phyloP scores from a whole-genome alignment of 2,113 vertebrate species.

The Ptychochromis oligacanthus region DNA sequence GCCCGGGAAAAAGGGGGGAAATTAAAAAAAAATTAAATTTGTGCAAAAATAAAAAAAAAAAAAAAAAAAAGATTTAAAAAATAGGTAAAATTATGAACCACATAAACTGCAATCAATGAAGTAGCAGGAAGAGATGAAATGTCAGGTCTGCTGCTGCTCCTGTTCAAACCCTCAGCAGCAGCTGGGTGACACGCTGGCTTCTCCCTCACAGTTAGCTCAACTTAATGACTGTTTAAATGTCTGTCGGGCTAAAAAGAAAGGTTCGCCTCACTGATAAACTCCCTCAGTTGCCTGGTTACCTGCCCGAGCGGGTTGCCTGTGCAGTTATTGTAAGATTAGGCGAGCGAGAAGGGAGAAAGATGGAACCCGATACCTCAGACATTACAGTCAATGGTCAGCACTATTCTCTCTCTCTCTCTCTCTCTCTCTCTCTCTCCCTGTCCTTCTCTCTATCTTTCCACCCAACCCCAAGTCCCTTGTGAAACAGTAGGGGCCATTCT shows the following conservation, averaged over 20 bases:
- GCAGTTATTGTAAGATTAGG: constrained; percentile 55
- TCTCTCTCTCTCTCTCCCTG: neutral
- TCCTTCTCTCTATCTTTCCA: constrained; percentile 31
- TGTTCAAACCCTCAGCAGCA: constrained; percentile 39
- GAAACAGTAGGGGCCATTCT: constrained; percentile 80
- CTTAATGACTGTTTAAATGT: constrained; percentile 78
- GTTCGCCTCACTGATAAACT: constrained; percentile 59
- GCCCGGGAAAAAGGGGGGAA: too few species aligned
- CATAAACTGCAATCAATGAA: constrained; percentile 11
- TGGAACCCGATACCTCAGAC: constrained; percentile 69
- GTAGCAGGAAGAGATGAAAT: constrained; percentile 46
- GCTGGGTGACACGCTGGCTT: constrained; percentile 44
- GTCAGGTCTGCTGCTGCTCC: constrained; percentile 42
- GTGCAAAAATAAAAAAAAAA: too few species aligned
- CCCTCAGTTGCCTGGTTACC: constrained; percentile 79
- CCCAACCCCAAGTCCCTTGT: constrained; percentile 43
- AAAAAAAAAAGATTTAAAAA: neutral
- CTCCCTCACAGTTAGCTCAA: constrained; percentile 50
- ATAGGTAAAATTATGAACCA: neutral
- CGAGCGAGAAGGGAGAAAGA: constrained; percentile 46
- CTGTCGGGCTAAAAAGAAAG: constrained; percentile 54
- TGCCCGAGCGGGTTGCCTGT: constrained; percentile 52
- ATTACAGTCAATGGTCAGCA: constrained; percentile 67
- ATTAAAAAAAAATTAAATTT: too few species aligned
- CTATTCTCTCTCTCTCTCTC: constrained; percentile 36